Evolutionary conservation across 2,888 invertebrate genomes (phyloP), one percentile per base, ranked within the genome.

Genomic region (Rapana venosa): DNA sequence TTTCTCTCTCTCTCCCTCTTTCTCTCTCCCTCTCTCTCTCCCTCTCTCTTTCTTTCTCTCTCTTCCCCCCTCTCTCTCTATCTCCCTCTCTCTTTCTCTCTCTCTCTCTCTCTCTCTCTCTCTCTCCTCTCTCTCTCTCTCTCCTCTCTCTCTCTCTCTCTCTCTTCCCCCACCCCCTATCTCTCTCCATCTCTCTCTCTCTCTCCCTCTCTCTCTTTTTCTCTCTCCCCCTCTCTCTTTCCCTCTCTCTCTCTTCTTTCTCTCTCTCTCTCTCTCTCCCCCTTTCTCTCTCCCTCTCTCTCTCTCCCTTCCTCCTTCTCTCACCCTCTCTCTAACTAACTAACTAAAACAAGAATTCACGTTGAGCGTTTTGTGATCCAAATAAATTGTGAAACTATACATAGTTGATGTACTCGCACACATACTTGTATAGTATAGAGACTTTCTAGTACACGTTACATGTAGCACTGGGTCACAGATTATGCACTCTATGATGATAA

Each of bases 201-300:
- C 2, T 70, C 0, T 70, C 26, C 22, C 22, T 70, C 2, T 70
- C 22, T 70, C 26, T 70, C 1, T 70, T 1, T 70, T 26, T 70
- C 26, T 70, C n/a, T n/a, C n/a, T n/a, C n/a, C n/a, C n/a, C n/a
- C n/a, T n/a, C n/a, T n/a, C n/a, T n/a, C n/a, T n/a, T n/a, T n/a
- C n/a, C n/a, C n/a, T n/a, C n/a, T 26, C 26, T 70, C 70, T 22
- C 4, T 70, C 22, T 70, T 15, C 22, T 22, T 15, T 22, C 70
- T 70, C 26, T 70, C 8, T 70, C 26, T 70, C 22, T 0, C 2
- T 70, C 20, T 26, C 26, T 8, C 87, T 81, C 87, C 81, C 90
- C 81, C 90, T 81, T 87, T 81, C 87, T 87, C 89, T 89, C 86
- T 89, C 86, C 77, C 86, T 89, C 87, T 90, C 81, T 87, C 79